phyloP scores from a whole-genome alignment of 2,888 invertebrate genomes.

The Amitus sp. region DNA sequence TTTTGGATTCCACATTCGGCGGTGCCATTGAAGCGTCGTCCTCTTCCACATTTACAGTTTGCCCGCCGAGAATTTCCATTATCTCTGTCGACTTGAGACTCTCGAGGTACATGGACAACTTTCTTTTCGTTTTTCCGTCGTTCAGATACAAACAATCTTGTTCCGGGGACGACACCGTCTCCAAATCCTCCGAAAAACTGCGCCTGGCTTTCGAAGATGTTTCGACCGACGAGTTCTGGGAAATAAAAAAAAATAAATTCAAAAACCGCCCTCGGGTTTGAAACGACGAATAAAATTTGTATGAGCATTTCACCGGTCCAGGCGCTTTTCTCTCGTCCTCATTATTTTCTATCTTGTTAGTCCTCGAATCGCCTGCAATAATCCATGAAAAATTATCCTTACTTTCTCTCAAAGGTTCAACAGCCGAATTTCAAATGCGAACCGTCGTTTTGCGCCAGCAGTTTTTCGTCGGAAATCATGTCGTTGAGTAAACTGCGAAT shows the following conservation, averaged over 20 bases:
- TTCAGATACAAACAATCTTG: constrained; percentile 55
- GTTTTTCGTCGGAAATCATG: constrained; percentile 49
- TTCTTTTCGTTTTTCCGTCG: constrained; percentile 48
- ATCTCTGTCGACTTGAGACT: constrained; percentile 39
- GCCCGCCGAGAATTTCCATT: constrained; percentile 14
- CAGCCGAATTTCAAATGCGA: background rate
- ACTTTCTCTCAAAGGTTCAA: constrained; percentile 1
- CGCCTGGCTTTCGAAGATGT: background rate
- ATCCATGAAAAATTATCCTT: background rate
- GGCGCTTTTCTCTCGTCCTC: constrained; percentile 8
- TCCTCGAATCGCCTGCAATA: constrained; percentile 2
- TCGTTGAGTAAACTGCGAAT: constrained; percentile 52
- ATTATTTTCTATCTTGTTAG: background rate
- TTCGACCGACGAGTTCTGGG: background rate
- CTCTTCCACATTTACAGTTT: constrained; percentile 12
- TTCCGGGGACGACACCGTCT: constrained; percentile 27
- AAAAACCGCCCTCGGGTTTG: background rate
- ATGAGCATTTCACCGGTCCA: too few species aligned
- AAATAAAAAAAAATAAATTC: background rate
- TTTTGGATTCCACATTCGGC: constrained; percentile 49
- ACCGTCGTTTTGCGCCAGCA: constrained; percentile 22
- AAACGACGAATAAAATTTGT: background rate
- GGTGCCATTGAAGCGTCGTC: constrained; percentile 55
- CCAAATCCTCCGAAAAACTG: background rate
- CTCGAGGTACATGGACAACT: constrained; percentile 52